phyloP scores from a whole-genome alignment of 2,113 vertebrate genomes.

The Labeo rohita region DNA sequence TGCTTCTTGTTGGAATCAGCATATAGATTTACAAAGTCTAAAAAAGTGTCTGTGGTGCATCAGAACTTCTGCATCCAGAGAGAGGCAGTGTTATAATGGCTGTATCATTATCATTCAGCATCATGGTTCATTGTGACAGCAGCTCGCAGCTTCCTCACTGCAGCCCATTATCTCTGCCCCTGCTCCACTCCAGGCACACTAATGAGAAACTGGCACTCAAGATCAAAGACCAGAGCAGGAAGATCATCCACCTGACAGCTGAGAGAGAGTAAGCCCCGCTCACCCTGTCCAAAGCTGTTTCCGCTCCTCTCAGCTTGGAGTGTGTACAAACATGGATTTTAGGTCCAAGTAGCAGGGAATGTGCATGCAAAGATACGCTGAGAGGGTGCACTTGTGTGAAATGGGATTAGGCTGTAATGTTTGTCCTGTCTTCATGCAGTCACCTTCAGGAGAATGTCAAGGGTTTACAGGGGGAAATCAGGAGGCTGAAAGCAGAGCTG shows the following conservation, averaged over 20 bases:
- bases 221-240: conserved; percentile 76
- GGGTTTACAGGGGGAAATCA: conserved; percentile 73
- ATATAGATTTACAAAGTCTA: background rate
- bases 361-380: conserved; percentile 8
- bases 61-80: conserved; percentile 9
- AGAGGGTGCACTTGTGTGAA: conserved; percentile 2
- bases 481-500: conserved; percentile 65
- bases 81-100: conserved; percentile 5
- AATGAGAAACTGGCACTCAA: conserved; percentile 76
- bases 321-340: conserved; percentile 52
- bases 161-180: conserved; percentile 52
- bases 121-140: conserved; percentile 25
- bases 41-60: conserved; percentile 5
- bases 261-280: conserved; percentile 75
- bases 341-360: conserved; percentile 36
- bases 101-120: conserved; percentile 22
- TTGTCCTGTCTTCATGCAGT: conserved; percentile 61
- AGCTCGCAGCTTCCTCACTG: conserved; percentile 10
- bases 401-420: conserved; percentile 17
- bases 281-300: conserved; percentile 48
- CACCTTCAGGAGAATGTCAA: conserved; percentile 72
- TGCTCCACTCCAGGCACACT: conserved; percentile 67
- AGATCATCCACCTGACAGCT: conserved; percentile 72
- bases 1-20: background rate
- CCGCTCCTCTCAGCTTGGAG: conserved; percentile 45